These are phyloP conservation scores for Harpagus bidentatus DNA, from an alignment of 2,113 vertebrate genomes.

Conservation along the genomic window DNA sequence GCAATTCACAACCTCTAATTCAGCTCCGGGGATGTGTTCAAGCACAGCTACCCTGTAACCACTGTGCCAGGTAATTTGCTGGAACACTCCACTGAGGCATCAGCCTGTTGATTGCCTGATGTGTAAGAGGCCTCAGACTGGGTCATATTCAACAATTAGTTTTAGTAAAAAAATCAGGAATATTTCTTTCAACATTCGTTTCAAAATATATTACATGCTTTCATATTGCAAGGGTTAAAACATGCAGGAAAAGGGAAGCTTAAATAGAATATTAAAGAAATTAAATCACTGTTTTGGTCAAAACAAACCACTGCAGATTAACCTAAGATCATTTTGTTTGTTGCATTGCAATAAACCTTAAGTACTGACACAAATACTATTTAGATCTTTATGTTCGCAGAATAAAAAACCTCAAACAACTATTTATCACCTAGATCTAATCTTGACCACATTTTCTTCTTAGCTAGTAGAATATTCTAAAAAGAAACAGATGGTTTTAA, in stretches of 20 bases:
- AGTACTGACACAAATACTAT: conserved; percentile 25
- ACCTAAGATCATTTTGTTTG: conserved; percentile 14
- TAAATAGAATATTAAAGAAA: neutral
- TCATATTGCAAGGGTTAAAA: conserved; percentile 5
- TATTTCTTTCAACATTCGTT: neutral
- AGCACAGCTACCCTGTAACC: neutral
- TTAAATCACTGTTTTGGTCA: neutral
- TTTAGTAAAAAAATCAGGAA: neutral
- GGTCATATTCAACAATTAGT: conserved; percentile 33
- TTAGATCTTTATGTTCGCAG: conserved; percentile 2
- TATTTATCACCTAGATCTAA: conserved; percentile 56
- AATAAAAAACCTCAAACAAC: neutral
- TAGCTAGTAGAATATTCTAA: conserved; percentile 19
- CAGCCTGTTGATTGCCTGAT: conserved; percentile 64
- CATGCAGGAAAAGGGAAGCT: neutral
- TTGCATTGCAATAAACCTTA: conserved; percentile 3
- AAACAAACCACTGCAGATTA: conserved; percentile 26
- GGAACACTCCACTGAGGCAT: conserved; percentile 41
- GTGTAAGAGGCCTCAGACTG: conserved; percentile 49
- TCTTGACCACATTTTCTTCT: conserved; percentile 7
- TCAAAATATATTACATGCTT: neutral
- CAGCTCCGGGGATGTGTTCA: conserved; percentile 49
- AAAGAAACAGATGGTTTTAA: conserved; percentile 52
- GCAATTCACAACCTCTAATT: conserved; percentile 54
- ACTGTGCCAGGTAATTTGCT: conserved; percentile 60